These are phyloP conservation scores for Ciona savignyi DNA, from an alignment of 23 tunicate genomes.

Conservation along the genomic window DNA sequence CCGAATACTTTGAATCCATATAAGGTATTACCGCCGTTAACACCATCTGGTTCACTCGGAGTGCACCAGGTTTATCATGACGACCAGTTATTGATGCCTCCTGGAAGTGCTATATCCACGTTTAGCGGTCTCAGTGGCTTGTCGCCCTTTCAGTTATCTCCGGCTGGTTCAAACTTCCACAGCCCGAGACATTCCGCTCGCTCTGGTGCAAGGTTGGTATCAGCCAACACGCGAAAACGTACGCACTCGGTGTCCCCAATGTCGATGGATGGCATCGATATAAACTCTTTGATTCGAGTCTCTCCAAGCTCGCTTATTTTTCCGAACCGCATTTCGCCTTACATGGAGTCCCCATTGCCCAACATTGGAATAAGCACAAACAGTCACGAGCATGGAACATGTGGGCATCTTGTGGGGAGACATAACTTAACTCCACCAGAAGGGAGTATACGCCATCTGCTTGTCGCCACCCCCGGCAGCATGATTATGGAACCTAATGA, in stretches of 20 bases:
- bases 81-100: conserved; percentile 63
- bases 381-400: conserved; percentile 25
- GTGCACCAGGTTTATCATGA: conserved; percentile 8
- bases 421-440: conserved; percentile 39
- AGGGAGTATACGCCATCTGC: conserved; percentile 44
- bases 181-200: conserved; percentile 83
- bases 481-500: conserved; percentile 11
- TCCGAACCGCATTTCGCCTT: conserved; percentile 28
- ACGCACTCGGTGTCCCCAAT: conserved; percentile 72
- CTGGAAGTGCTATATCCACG: conserved; percentile 80
- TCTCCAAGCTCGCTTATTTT: conserved; percentile 62
- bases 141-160: conserved; percentile 51
- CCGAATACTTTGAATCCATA: conserved; percentile 74
- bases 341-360: conserved; percentile 30
- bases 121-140: conserved; percentile 70
- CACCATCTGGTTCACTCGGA: conserved; percentile 31
- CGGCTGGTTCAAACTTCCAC: conserved; percentile 49
- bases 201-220: conserved; percentile 18
- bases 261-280: conserved; percentile 79
- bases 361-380: neutral
- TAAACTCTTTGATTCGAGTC: conserved; percentile 53
- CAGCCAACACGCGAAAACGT: conserved; percentile 61
- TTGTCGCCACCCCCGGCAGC: conserved; percentile 69
- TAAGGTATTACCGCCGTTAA: conserved; percentile 86
- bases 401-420: conserved; percentile 63